phyloP scores from a whole-genome alignment of 2,888 invertebrate species.

The Gibbula magus region DNA sequence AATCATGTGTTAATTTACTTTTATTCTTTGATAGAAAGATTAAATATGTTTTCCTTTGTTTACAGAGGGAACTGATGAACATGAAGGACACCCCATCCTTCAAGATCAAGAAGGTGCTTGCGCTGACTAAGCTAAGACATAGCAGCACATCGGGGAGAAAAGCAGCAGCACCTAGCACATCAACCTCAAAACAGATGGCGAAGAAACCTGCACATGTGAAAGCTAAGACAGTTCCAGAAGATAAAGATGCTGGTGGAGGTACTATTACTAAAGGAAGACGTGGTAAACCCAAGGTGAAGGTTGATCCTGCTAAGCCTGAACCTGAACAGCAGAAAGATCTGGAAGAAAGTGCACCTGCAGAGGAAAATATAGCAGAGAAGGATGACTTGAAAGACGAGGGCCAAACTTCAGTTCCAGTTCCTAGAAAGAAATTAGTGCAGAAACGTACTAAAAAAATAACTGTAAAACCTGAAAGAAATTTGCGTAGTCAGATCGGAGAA shows the following conservation, averaged over 20 bases:
- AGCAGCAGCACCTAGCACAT: not conserved
- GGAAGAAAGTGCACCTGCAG: too few species aligned
- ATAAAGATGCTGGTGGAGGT: not conserved
- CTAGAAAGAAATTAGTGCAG: not conserved
- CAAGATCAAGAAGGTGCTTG: slow-evolving; percentile 14
- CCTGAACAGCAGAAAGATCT: too few species aligned
- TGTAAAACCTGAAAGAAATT: not conserved
- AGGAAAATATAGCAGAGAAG: too few species aligned
- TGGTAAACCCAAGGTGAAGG: not conserved
- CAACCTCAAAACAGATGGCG: not conserved
- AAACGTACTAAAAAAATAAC: not conserved
- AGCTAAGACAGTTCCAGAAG: not conserved
- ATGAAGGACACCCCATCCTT: slow-evolving; percentile 13
- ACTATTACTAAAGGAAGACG: not conserved
- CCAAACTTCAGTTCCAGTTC: not conserved
- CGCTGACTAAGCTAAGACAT: not conserved
- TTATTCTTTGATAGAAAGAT: too few species aligned
- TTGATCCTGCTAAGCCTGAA: not conserved
- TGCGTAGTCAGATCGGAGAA: not conserved
- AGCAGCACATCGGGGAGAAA: not conserved
- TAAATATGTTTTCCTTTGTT: not conserved
- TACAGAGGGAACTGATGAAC: slow-evolving; percentile 5
- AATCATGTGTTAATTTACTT: too few species aligned
- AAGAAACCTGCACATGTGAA: not conserved
- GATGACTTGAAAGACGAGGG: too few species aligned